phyloP scores from a whole-genome alignment of 1,140 invertebrate genomes.

The Eurosta solidaginis region DNA sequence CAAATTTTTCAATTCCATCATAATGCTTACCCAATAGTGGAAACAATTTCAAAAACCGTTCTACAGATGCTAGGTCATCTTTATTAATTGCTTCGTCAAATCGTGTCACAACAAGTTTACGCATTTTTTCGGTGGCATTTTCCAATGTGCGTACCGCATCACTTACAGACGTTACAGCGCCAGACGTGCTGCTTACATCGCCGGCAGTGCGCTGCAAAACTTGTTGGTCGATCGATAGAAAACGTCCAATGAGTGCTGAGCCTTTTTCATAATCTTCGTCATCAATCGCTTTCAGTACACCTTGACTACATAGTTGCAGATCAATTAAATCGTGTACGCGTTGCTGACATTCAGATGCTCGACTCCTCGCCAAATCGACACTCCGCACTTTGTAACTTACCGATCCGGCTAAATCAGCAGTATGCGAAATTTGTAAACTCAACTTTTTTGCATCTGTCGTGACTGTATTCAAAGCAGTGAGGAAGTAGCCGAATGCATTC shows the following conservation, averaged over 20 bases:
- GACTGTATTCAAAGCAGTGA: conserved; percentile 65
- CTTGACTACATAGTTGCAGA: conserved; percentile 92
- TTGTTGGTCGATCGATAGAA: conserved; percentile 92
- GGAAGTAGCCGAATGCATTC: conserved; percentile 61
- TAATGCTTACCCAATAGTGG: conserved; percentile 91
- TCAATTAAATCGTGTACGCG: conserved; percentile 96
- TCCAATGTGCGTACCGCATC: conserved; percentile 78
- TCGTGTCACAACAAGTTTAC: conserved; percentile 74
- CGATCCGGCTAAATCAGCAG: conserved; percentile 87
- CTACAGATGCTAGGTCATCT: conserved; percentile 89
- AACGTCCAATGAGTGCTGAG: conserved; percentile 92
- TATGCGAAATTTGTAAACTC: conserved; percentile 83
- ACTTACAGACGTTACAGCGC: conserved; percentile 55
- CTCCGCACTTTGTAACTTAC: conserved; percentile 95
- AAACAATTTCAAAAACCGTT: conserved; percentile 99
- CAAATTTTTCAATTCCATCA: conserved; percentile 89
- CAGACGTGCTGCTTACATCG: conserved; percentile 68
- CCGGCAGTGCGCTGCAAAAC: conserved; percentile 79
- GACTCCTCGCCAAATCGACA: conserved; percentile 88
- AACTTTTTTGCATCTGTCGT: conserved; percentile 75
- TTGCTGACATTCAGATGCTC: conserved; percentile 93
- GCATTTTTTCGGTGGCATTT: conserved; percentile 73
- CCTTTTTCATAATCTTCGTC: conserved; percentile 93
- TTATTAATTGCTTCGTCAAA: conserved; percentile 91
- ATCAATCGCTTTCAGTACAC: conserved; percentile 88